Evolutionary conservation across 1,140 invertebrate genomes (phyloP), one percentile per base, ranked within the genome.

Genomic region (Drosophila sturtevanti): DNA sequence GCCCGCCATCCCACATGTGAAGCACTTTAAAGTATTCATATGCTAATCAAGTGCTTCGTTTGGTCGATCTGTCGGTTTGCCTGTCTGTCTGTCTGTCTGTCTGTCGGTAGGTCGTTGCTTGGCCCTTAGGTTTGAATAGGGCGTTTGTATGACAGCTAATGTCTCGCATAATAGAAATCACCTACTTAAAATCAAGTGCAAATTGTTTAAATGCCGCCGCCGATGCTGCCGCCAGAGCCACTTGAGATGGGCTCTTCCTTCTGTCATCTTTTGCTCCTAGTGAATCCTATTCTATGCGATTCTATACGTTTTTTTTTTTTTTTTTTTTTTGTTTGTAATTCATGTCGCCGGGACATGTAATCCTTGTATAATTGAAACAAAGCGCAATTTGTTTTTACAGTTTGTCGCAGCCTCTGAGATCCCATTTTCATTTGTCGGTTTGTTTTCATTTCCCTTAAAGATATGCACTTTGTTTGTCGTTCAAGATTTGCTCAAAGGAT

Each of bases 141-240:
- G 84, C 85, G 84, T 89, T 89, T 89, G 84, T 89, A 89, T 89
- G 79, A 84, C 85, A 82, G 79, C 84, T 89, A 89, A 89, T 87
- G 84, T 87, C 84, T 87, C 84, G 84, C 84, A 87, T 89, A 89
- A 89, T 89, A 84, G 79, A 89, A 89, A 89, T 89, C 84, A 89
- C 84, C 84, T 89, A 89, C 84, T 89, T 89, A 89, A 58, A 89
- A 89, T 89, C 84, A 89, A 89, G 84, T 89, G 84, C 84, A 84
- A 89, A 89, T 89, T 89, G 84, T 89, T 62, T 51, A 69, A 66
- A 77, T 79, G 72, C 60, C 59, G 62, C 64, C 64, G 18, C 18
- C 35, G 66, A 21, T 68, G 22, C 55, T 56, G 63, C 12, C 22
- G 63, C 10, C 11, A 48, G 56, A 61, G 54, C 65, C 79, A 89